A percentile compares a stretch with the other conserved stretches of the same genome.
These are phyloP conservation scores for Gallirallus australis DNA, from an alignment of 2,797 vertebrate species.

Conservation along the genomic window DNA sequence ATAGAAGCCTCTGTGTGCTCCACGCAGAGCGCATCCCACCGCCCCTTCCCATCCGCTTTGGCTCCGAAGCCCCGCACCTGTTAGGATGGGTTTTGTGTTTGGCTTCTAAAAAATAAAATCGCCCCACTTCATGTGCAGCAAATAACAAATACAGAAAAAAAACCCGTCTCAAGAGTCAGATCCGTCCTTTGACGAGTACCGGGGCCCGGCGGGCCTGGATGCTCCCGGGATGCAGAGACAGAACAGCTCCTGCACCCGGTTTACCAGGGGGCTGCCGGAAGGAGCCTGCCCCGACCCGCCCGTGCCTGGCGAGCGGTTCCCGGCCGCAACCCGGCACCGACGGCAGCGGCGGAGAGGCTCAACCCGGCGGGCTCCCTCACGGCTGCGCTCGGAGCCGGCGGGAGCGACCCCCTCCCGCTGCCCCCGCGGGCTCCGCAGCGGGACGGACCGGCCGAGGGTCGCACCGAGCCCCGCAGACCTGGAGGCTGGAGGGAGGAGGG, in stretches of 20 bases:
- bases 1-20: background rate
- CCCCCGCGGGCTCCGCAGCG: background rate
- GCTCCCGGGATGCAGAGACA: background rate
- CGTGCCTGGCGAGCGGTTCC: background rate
- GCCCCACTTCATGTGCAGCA: background rate
- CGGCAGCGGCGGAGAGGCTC: background rate
- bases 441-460: background rate
- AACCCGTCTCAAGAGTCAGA: background rate
- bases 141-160: background rate
- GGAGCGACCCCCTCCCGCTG: background rate
- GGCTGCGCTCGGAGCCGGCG: background rate
- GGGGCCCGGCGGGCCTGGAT: background rate
- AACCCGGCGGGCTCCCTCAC: background rate
- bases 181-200: background rate
- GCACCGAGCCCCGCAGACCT: background rate
- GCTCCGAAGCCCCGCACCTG: rapidly evolving
- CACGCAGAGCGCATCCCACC: background rate
- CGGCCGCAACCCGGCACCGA: background rate
- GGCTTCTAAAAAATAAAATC: background rate
- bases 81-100: background rate
- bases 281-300: background rate
- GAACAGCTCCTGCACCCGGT: rapidly evolving
- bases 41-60: background rate
- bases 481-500: no score
- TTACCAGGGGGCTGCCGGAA: background rate